phyloP scores from a whole-genome alignment of 2,888 invertebrate species.

The Masnerella sp. region DNA sequence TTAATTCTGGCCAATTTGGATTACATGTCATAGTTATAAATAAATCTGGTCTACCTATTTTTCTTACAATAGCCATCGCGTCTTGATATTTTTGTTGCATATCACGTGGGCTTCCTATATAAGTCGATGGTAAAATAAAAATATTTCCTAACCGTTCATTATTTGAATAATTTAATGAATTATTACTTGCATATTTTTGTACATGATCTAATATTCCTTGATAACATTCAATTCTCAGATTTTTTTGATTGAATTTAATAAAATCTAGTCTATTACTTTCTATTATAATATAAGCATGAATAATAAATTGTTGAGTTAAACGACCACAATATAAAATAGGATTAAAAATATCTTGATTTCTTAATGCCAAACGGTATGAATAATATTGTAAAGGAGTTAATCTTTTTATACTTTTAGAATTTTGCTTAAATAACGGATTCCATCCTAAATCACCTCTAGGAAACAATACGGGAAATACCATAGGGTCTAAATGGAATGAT shows the following conservation, averaged over 20 bases:
- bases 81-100: conserved; percentile 23
- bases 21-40: too few relatives aligned
- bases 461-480: conserved; percentile 11
- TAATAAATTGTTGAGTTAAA: conserved; percentile 9
- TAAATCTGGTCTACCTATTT: conserved; percentile 8
- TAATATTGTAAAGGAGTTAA: conserved; percentile 8
- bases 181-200: background rate
- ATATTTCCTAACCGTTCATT: conserved; percentile 5
- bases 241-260: conserved; percentile 4
- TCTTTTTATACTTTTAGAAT: background rate
- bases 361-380: background rate
- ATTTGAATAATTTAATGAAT: conserved; percentile 2
- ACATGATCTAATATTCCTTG: conserved; percentile 14
- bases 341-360: background rate
- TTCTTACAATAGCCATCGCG: conserved; percentile 13
- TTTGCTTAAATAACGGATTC: conserved; percentile 15
- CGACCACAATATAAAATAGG: too few relatives aligned
- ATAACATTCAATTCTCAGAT: conserved; percentile 11
- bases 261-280: conserved; percentile 9
- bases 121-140: too few relatives aligned
- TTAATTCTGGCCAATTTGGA: conserved; percentile 19
- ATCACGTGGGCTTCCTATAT: conserved; percentile 14
- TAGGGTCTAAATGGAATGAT: conserved; percentile 11
- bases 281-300: conserved; percentile 7
- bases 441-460: conserved; percentile 17